Evolutionary conservation across 2,888 invertebrate species (phyloP), one percentile per base, ranked within the genome.

Genomic region (Dynastes grantii): DNA sequence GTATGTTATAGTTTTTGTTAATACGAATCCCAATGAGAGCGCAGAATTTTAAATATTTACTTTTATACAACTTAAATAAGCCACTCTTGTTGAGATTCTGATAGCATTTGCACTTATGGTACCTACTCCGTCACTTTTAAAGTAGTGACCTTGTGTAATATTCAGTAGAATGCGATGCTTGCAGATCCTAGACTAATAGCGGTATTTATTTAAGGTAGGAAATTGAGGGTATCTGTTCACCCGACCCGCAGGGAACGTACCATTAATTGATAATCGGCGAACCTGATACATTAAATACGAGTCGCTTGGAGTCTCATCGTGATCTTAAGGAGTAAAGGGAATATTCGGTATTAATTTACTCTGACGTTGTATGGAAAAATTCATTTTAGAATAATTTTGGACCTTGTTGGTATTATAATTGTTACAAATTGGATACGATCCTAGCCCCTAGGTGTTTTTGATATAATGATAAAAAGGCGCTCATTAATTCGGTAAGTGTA

Each of bases 241-340:
- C 27, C 51, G 51, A 51, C 29, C 49, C 68, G 27, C 13, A 27
- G 51, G 68, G 68, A 68, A 53, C n/a, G 40, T 51, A 68, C 51
- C 68, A 68, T 68, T 68, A 51, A 68, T 68, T 68, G 68, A 32
- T 68, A 45, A 68, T 68, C 29, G 68, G 49, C 29, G 27, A 68
- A 68, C 51, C 68, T 68, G 51, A 68, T 68, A 49, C 51, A 68
- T 68, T 68, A 68, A 68, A 68, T 11, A 53, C 68, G 27, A 68
- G 68, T 29, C 29, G 29, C 32, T 32, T 27, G 8, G 8, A 32
- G 68, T 27, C 51, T n/a, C 68, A 51, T 22, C 63, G 29, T 63
- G 32, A 63, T 63, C 63, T 13, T 51, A 40, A 40, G 51, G 6
- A 27, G 11, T 51, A 63, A 63, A 32, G 63, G 63, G 37, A 63